Conservation (phyloP, 2,888 invertebrate genomes). For the Eilema caniola region DNA sequence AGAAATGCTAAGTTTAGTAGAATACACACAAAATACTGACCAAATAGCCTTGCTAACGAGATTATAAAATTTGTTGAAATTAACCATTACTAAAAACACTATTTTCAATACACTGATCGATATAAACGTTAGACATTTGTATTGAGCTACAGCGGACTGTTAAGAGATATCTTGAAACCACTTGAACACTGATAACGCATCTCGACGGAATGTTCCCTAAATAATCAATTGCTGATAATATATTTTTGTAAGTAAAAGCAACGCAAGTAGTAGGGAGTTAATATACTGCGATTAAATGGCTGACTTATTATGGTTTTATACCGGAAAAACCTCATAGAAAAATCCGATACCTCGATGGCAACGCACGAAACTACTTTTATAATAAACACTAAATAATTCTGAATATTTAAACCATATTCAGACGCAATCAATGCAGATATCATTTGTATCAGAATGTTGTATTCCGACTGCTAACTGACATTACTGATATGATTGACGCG, state of each 20-base stretch:
- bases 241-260: not conserved
- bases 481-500: too few relatives aligned
- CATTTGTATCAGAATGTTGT: too few relatives aligned
- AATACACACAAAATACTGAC: conserved; percentile 35
- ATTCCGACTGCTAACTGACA: too few relatives aligned
- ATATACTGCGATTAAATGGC: not conserved
- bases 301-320: not conserved
- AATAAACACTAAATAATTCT: too few relatives aligned
- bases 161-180: conserved; percentile 39
- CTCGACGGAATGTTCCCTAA: not conserved
- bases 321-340: not conserved
- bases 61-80: conserved; percentile 55
- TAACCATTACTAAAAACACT: conserved; percentile 45
- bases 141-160: conserved; percentile 31
- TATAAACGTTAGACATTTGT: conserved; percentile 38
- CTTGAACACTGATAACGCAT: conserved; percentile 39
- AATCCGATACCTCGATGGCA: too few relatives aligned
- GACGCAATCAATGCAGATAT: too few relatives aligned
- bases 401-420: too few relatives aligned
- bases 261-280: not conserved
- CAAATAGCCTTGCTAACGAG: conserved; percentile 57
- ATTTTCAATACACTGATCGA: conserved; percentile 28
- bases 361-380: too few relatives aligned
- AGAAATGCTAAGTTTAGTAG: too few relatives aligned
- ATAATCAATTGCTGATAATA: not conserved